Evolutionary conservation across 2,888 invertebrate species (phyloP), one percentile per base, ranked within the genome.

Genomic region (Napeogenes sylphis): DNA sequence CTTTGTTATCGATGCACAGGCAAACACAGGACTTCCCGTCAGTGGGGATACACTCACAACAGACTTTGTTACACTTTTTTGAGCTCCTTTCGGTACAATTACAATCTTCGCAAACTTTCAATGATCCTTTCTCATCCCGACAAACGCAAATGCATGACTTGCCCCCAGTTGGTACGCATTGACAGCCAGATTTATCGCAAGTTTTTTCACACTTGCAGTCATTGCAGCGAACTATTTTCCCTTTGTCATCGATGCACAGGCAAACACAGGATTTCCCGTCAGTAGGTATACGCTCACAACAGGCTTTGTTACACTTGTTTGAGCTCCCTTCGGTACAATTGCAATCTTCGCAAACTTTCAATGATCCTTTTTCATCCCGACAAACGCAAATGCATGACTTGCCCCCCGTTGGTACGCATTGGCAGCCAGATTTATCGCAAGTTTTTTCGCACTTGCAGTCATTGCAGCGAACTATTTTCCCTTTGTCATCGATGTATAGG

Each of bases 11-110:
- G 4, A 68, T 38, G 32, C 73, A 70, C 1, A 76, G 46, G 42
- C 80, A 79, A 33, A 79, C 62, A 63, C 78, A 78, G n/a, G 70
- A 14, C 56, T 74, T 73, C 2, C 76, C 75, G 0, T 63, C 69
- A 12, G 73, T 74, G 10, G 66, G 62, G 0, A 76, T 67, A 59
- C 79, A 77, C 30, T 74, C 58, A 47, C 79, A 80, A 45, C 71
- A 73, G 2, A 65, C 66, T 47, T 75, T 77, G 42, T 74, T 66
- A 58, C 82, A 81, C 45, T 75, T 70, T 8, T 68, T 58, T 38
- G 63, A 60, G 30, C 30, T 35, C 32, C 64, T 30, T 10, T 14
- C 5, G 45, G 6, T 42, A 42, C 59, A 62, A 21, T 55, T 47
- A 30, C 78, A 80, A 12, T 78, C 74, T 2, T 72, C 57, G 35